Percentiles rank a stretch among this genome's conserved stretches.
Evolutionary conservation across 30 jellyfish, hydroid and myxozoan species (phyloP).

Genomic region (Turritopsis dohrnii): DNA sequence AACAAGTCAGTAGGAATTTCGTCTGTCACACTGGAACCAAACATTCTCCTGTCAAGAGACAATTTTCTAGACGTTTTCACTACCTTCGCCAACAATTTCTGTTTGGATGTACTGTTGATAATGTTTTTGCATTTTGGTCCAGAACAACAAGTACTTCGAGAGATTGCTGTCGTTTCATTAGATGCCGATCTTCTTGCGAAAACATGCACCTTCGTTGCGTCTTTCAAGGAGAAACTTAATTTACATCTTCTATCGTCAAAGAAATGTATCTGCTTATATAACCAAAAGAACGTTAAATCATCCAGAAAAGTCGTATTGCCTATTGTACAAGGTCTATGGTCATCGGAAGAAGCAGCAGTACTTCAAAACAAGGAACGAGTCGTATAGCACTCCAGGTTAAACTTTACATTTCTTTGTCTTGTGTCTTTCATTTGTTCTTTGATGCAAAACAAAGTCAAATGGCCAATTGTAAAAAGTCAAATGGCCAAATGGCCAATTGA

Average conservation of each 20-base stretch:
- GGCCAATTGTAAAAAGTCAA: too few relatives aligned
- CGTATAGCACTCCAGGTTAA: background rate
- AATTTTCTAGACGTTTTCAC: slow-evolving; percentile 16
- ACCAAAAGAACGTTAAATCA: slow-evolving; percentile 29
- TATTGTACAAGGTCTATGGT: slow-evolving; percentile 25
- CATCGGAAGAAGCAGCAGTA: background rate
- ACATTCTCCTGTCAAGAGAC: slow-evolving; percentile 29
- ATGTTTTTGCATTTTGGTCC: slow-evolving; percentile 54
- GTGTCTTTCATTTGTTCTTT: too few relatives aligned
- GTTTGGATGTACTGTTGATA: slow-evolving; percentile 30
- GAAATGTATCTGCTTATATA: background rate
- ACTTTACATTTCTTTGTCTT: too few relatives aligned
- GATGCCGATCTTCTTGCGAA: slow-evolving; percentile 13
- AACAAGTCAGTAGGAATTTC: slow-evolving; percentile 46
- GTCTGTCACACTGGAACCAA: slow-evolving; percentile 42
- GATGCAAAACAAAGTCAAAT: too few relatives aligned
- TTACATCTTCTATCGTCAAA: background rate
- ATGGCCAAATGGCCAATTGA: too few relatives aligned
- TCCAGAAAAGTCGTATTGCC: slow-evolving; percentile 81
- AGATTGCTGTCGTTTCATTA: slow-evolving; percentile 28
- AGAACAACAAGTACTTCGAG: slow-evolving; percentile 23
- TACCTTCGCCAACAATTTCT: slow-evolving; percentile 7
- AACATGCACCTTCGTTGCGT: slow-evolving; percentile 1
- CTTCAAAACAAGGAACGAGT: background rate
- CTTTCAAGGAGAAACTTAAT: slow-evolving; percentile 5